phyloP scores from a whole-genome alignment of 1,140 invertebrate species.

The Muscidifurax raptorellus region DNA sequence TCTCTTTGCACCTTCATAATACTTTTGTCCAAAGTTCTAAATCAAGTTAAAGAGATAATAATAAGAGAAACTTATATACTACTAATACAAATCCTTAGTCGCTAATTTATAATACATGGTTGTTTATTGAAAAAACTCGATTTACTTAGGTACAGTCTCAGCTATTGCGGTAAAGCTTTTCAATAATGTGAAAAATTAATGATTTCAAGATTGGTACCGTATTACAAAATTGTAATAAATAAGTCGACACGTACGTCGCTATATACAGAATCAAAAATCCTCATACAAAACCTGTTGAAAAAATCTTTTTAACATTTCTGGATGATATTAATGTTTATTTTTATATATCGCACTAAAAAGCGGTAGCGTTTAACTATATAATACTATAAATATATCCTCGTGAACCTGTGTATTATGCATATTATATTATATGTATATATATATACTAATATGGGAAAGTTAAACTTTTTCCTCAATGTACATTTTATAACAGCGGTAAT shows the following conservation, averaged over 20 bases:
- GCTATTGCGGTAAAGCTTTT: conserved; percentile 19
- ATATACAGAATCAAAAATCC: conserved; percentile 25
- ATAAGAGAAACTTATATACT: background rate
- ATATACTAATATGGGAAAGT: background rate
- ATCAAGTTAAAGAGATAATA: background rate
- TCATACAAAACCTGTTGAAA: conserved; percentile 28
- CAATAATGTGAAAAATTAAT: background rate
- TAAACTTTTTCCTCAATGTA: conserved; percentile 15
- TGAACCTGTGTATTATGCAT: no score
- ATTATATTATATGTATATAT: no score
- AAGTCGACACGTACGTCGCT: background rate
- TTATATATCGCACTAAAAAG: background rate
- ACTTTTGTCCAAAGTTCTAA: no score
- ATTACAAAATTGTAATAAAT: background rate
- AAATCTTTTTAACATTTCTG: background rate
- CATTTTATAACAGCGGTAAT: background rate
- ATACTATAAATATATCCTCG: background rate
- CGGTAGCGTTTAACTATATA: background rate
- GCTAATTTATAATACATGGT: background rate
- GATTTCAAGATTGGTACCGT: background rate
- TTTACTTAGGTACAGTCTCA: conserved; percentile 16
- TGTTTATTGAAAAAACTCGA: conserved; percentile 2
- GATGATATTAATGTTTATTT: no score
- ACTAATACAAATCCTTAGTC: background rate
- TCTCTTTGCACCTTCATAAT: no score